These are phyloP conservation scores for Hexactinellida sp. DNA, from an alignment of 37 sponge, comb jelly and placozoan species.

Conservation along the genomic window DNA sequence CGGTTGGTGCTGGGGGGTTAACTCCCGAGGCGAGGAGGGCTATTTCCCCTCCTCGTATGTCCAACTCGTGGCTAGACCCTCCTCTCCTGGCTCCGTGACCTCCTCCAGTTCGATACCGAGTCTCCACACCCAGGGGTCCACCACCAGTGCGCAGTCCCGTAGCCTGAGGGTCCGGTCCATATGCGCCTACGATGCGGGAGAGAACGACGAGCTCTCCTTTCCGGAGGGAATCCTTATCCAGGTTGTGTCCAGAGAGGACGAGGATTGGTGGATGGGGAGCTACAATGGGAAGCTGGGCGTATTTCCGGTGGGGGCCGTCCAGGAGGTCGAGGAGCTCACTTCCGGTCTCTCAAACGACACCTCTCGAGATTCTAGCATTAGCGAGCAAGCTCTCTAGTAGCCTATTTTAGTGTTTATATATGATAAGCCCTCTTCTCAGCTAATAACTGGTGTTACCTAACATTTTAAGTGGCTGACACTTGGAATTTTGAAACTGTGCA, in stretches of 20 bases:
- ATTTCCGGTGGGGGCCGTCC: conserved; percentile 31
- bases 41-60: conserved; percentile 7
- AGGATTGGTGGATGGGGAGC: conserved; percentile 62
- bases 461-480: not conserved
- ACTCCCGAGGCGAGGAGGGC: not conserved
- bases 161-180: not conserved
- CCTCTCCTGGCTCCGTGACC: not conserved
- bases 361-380: not conserved
- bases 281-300: conserved; percentile 43
- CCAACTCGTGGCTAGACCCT: not conserved
- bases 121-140: not conserved
- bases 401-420: not conserved
- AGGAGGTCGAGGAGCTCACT: not conserved
- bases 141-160: not conserved
- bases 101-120: not conserved
- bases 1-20: conserved; percentile 9
- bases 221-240: not conserved
- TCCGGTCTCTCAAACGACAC: not conserved
- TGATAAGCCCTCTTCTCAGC: too few species aligned
- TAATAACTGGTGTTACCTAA: not conserved
- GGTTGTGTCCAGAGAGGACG: conserved; percentile 6
- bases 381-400: not conserved
- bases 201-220: not conserved
- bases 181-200: not conserved
- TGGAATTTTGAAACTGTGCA: conserved; percentile 12